Evolutionary conservation across 1,140 invertebrate genomes (phyloP).

Genomic region (Lysiphlebus fabarum): DNA sequence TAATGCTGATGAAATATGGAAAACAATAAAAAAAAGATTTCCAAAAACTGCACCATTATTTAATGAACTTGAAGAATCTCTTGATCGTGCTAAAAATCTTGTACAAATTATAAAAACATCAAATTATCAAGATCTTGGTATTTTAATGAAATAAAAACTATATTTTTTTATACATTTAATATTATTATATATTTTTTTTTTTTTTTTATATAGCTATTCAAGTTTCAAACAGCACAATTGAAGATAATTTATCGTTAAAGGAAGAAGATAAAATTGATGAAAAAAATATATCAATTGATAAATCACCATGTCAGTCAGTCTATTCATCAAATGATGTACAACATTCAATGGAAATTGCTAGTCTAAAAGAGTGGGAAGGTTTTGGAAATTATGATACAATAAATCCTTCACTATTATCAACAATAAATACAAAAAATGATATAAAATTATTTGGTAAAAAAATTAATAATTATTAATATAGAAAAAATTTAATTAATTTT

Average conservation of each 20-base stretch:
- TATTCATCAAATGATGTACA: neutral
- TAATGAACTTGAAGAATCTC: slow-evolving; percentile 38
- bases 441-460: neutral
- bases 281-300: neutral
- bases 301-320: neutral
- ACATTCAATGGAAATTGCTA: slow-evolving; percentile 1
- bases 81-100: slow-evolving; percentile 35
- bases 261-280: neutral
- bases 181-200: too few species aligned
- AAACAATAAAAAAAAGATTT: slow-evolving; percentile 35
- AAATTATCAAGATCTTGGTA: slow-evolving; percentile 28
- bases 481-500: neutral
- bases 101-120: slow-evolving; percentile 25
- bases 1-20: slow-evolving; percentile 35
- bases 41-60: slow-evolving; percentile 39
- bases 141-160: neutral
- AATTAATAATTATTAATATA: neutral
- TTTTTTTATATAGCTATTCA: too few species aligned
- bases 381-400: neutral
- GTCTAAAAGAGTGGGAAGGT: slow-evolving; percentile 11
- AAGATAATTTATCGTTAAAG: too few species aligned
- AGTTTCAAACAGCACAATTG: too few species aligned
- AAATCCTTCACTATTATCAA: neutral
- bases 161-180: too few species aligned
- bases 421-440: neutral